A percentile compares a stretch with the other conserved stretches of the same genome.
These are phyloP conservation scores for Anolis apletophallus DNA, from an alignment of 2,797 vertebrate genomes.

Conservation along the genomic window DNA sequence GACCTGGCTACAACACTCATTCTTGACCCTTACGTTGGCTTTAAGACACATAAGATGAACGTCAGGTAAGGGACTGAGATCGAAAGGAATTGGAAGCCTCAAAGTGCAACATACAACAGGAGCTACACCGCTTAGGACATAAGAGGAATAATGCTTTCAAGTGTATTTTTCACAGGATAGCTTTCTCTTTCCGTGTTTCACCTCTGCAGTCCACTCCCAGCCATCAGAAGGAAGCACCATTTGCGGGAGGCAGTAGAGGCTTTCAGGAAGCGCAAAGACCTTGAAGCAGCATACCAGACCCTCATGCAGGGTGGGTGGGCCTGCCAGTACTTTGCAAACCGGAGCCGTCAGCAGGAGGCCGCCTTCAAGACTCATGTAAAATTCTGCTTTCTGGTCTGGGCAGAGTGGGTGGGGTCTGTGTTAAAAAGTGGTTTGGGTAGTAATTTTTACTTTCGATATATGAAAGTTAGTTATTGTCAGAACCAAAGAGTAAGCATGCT, in stretches of 20 bases:
- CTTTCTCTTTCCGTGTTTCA: too few relatives aligned
- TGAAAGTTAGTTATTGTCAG: not conserved
- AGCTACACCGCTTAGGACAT: not conserved
- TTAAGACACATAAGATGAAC: slow-evolving; percentile 96
- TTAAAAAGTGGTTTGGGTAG: not conserved
- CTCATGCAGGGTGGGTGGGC: slow-evolving; percentile 89
- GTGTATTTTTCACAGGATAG: not conserved
- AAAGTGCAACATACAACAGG: not conserved
- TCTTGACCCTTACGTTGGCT: slow-evolving; percentile 90
- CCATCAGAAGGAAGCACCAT: slow-evolving; percentile 89
- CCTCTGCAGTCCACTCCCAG: slow-evolving; percentile 82
- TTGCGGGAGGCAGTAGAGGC: slow-evolving; percentile 89
- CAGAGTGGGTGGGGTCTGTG: not conserved
- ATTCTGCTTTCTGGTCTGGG: not conserved
- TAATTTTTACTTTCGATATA: not conserved
- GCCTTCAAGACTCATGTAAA: slow-evolving; percentile 90
- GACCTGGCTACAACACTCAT: slow-evolving; percentile 92
- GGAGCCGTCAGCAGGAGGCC: slow-evolving; percentile 86
- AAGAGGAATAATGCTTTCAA: not conserved
- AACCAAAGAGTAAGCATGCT: not conserved
- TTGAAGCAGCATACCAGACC: slow-evolving; percentile 87
- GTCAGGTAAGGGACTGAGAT: slow-evolving; percentile 82
- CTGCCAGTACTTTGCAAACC: slow-evolving; percentile 84
- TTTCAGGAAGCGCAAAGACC: slow-evolving; percentile 88
- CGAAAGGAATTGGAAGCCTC: not conserved